phyloP scores from a whole-genome alignment of 2,113 vertebrate species.

The Corythornis cristatus region DNA sequence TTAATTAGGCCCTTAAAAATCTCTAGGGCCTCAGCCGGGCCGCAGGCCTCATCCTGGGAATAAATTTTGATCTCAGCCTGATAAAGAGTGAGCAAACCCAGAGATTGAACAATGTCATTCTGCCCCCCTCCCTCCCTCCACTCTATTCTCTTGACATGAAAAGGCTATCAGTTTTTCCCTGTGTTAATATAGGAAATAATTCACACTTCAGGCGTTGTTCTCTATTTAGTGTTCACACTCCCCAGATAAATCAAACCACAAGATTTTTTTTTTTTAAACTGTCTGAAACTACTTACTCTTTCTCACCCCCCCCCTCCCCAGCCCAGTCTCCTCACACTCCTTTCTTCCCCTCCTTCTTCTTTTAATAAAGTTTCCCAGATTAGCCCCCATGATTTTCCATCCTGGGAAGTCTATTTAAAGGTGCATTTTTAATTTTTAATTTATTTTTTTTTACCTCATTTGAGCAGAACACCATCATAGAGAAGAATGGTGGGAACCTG shows the following conservation, averaged over 20 bases:
- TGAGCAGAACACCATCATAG: neutral
- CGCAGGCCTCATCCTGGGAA: slow-evolving; percentile 73
- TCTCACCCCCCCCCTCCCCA: neutral
- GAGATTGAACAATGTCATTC: slow-evolving; percentile 72
- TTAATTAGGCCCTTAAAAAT: slow-evolving; percentile 80
- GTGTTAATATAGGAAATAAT: slow-evolving; percentile 87
- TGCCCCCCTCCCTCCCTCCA: neutral
- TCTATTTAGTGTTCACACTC: slow-evolving; percentile 73
- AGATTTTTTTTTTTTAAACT: neutral
- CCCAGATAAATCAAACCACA: slow-evolving; percentile 69
- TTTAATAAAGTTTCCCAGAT: slow-evolving; percentile 59
- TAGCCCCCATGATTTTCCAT: slow-evolving; percentile 27
- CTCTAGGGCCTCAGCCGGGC: slow-evolving; percentile 69
- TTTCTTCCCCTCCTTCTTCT: neutral
- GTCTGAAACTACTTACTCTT: slow-evolving; percentile 13
- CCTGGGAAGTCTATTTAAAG: slow-evolving; percentile 30
- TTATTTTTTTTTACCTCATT: neutral
- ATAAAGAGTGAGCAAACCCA: slow-evolving; percentile 74
- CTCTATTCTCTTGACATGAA: slow-evolving; percentile 79
- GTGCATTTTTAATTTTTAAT: neutral
- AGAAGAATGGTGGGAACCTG: neutral
- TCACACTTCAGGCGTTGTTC: slow-evolving; percentile 79
- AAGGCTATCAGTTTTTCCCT: slow-evolving; percentile 81
- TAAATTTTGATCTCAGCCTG: slow-evolving; percentile 74
- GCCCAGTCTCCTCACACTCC: neutral